phyloP scores from a whole-genome alignment of 2,888 invertebrate species.

The Sipha maydis region DNA sequence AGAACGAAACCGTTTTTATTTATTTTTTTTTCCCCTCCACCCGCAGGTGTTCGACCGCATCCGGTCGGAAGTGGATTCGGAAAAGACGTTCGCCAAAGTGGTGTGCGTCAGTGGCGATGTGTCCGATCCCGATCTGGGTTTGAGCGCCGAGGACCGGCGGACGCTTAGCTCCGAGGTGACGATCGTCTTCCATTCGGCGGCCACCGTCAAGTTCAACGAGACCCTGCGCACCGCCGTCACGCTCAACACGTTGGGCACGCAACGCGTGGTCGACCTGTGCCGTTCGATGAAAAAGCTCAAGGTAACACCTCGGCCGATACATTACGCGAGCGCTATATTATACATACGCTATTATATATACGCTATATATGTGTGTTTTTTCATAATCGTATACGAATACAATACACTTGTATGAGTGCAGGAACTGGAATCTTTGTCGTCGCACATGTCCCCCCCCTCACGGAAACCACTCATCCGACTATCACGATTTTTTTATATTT shows the following conservation, averaged over 20 bases:
- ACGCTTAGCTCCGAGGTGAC: conserved; percentile 68
- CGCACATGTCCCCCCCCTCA: no score
- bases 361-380: no score
- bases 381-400: no score
- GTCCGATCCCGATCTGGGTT: conserved; percentile 67
- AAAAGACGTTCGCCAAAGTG: conserved; percentile 67
- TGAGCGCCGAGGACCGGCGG: conserved; percentile 67
- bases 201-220: conserved; percentile 74
- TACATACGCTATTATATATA: no score
- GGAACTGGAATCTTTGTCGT: no score
- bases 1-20: no score
- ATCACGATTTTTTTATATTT: no score
- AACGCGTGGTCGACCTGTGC: conserved; percentile 71
- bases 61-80: conserved; percentile 66
- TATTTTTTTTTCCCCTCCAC: no score
- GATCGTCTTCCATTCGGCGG: conserved; percentile 74
- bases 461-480: no score
- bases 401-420: no score
- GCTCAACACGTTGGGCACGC: conserved; percentile 72
- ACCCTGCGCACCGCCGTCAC: conserved; percentile 71
- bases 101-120: conserved; percentile 69
- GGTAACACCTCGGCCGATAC: conserved; percentile 65
- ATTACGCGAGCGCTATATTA: no score
- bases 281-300: conserved; percentile 70
- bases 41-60: conserved; percentile 68